phyloP scores from a whole-genome alignment of 2,888 invertebrate species.

The Phytoseiulus persimilis region DNA sequence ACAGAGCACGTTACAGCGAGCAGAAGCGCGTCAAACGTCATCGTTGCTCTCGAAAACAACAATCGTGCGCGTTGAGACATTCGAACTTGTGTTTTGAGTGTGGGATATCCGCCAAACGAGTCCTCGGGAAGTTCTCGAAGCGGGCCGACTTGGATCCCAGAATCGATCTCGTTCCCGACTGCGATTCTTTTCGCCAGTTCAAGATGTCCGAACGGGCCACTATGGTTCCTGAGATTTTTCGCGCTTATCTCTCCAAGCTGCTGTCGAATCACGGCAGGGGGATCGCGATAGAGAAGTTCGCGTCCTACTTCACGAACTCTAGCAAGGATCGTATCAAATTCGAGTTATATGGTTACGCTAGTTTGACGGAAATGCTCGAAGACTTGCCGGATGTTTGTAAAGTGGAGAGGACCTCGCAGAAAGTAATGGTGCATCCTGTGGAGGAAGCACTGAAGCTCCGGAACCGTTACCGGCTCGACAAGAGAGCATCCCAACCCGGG shows the following conservation, averaged over 20 bases:
- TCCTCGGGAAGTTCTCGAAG: too few species aligned
- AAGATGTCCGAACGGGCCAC: neutral
- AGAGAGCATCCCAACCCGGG: neutral
- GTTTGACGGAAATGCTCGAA: slow-evolving; percentile 19
- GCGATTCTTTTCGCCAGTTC: too few species aligned
- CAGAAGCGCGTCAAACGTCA: too few species aligned
- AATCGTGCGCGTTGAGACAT: too few species aligned
- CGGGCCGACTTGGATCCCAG: too few species aligned
- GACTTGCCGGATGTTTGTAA: neutral
- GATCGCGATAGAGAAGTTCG: neutral
- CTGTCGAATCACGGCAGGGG: neutral
- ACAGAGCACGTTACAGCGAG: too few species aligned
- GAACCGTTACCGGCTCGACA: slow-evolving; percentile 18
- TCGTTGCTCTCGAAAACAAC: too few species aligned
- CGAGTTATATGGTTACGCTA: slow-evolving; percentile 12
- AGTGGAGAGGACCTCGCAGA: neutral
- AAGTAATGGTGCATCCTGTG: neutral
- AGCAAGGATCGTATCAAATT: neutral
- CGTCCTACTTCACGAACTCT: neutral
- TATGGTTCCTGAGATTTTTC: neutral
- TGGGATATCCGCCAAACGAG: too few species aligned
- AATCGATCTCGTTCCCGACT: too few species aligned
- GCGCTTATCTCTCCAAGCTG: neutral
- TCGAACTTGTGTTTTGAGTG: too few species aligned
- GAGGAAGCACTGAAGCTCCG: neutral